Conservation (phyloP, 35 echinoderm and acorn worm species). For the Patiria miniata region DNA sequence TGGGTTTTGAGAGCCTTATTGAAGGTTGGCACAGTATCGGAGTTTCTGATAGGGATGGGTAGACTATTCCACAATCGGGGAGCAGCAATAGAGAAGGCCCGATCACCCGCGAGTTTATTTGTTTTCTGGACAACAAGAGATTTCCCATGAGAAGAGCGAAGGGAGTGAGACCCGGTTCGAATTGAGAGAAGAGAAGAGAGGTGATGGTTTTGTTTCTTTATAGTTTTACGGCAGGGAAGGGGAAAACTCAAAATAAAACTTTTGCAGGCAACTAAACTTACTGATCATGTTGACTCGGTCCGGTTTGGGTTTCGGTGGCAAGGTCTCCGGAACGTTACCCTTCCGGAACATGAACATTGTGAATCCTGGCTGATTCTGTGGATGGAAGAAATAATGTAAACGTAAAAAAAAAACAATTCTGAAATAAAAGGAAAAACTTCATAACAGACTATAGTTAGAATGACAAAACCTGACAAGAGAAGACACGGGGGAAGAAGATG, state of each 20-base stretch:
- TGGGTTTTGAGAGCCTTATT: no score
- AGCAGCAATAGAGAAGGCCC: no score
- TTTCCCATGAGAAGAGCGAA: no score
- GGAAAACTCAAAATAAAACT: background rate
- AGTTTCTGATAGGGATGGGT: no score
- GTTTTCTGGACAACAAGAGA: no score
- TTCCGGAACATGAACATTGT: slow-evolving; percentile 18
- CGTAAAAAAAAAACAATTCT: background rate
- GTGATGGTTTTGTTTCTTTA: background rate
- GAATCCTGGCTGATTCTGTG: slow-evolving; percentile 30
- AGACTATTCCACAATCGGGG: no score
- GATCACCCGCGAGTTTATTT: no score
- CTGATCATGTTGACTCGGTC: slow-evolving; percentile 33
- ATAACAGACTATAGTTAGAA: background rate
- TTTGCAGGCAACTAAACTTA: no score
- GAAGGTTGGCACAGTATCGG: no score
- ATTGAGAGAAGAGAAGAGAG: no score
- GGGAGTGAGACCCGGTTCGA: no score
- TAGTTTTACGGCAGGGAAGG: background rate
- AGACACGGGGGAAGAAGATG: background rate
- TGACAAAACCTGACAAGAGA: background rate
- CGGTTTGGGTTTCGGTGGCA: background rate
- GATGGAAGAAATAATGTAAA: background rate
- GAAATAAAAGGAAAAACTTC: background rate
- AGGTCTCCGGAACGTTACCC: background rate